Base-by-base conservation (phyloP, 2,888 invertebrate species). In the Gastrophysa polygoni region DNA sequence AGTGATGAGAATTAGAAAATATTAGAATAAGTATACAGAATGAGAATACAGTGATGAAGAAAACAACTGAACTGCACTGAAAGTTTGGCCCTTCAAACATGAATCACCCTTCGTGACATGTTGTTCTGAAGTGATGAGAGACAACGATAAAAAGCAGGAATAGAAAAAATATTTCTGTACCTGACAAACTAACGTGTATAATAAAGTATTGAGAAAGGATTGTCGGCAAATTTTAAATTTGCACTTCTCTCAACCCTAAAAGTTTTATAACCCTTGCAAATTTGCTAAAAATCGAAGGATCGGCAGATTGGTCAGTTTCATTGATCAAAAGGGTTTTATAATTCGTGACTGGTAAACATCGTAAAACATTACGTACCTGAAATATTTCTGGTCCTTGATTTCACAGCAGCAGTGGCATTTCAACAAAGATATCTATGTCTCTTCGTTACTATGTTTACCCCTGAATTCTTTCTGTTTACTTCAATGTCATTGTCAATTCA, bases 191-290 rank as follows among this genome's bases (percentile, higher is more conserved):
- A 24, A 16, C 6, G 8, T 21, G 16, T 11, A 18, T 21, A 17
- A 18, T 20, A 43, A 56, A 56, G 55, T 46, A 46, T 56, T 56
- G 46, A 46, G 20, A 43, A 44, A 21, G 7, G 28, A 8, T 29
- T 56, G 46, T 56, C 46, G 46, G 46, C 29, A 21, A 18, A 46
- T 29, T 38, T 38, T 1, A 14, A 24, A 6, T 54, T 54, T 11
- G 24, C 54, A 54, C 14, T 38, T 38, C 20, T 20, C 34, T 38
- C 17, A 54, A 54, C 54, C 54, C 38, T 54, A 24, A 24, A 44
- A 8, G 17, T 43, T 43, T 51, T 54, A 54, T 54, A 34, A 32
- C 21, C 16, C 17, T 44, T 54, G 54, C 54, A 21, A 54, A 38
- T 6, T 14, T 1, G 38, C 38, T 14, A 2, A 14, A 24, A 43